Evolutionary conservation across 1,140 invertebrate species (phyloP).

Genomic region (Orussus abietinus): DNA sequence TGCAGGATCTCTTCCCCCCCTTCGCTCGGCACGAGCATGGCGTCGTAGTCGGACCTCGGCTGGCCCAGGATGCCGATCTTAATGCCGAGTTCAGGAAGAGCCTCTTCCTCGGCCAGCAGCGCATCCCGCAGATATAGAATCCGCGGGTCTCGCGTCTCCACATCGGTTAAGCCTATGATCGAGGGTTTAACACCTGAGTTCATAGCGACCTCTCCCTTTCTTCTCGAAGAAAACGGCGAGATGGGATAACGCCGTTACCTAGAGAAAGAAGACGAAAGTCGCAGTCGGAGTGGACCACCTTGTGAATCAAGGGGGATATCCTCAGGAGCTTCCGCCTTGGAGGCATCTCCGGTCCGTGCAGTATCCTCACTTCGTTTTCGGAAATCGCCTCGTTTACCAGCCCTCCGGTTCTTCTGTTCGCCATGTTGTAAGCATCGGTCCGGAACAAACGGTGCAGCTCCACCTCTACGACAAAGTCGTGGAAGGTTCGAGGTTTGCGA

Average conservation of each 20-base stretch:
- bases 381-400: constrained; percentile 23
- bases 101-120: constrained; percentile 33
- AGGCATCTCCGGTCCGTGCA: constrained; percentile 32
- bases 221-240: background rate
- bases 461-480: constrained; percentile 55
- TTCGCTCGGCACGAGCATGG: constrained; percentile 26
- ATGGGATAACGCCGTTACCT: constrained; percentile 22
- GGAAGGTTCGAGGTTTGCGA: too few species aligned
- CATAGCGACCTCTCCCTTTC: background rate
- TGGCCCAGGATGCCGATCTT: constrained; percentile 43
- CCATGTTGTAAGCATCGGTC: constrained; percentile 56
- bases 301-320: constrained; percentile 34
- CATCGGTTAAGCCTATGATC: constrained; percentile 19
- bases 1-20: constrained; percentile 4
- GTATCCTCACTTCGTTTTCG: constrained; percentile 31
- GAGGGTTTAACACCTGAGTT: constrained; percentile 6
- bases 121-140: constrained; percentile 37
- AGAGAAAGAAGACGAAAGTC: constrained; percentile 35
- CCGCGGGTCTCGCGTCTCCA: constrained; percentile 26
- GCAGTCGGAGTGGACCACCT: constrained; percentile 30
- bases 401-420: constrained; percentile 22
- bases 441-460: constrained; percentile 61
- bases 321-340: constrained; percentile 30
- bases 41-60: constrained; percentile 32
- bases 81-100: constrained; percentile 30